Base-by-base conservation (phyloP, 1,140 invertebrate species). In the Drosophila pachea region DNA sequence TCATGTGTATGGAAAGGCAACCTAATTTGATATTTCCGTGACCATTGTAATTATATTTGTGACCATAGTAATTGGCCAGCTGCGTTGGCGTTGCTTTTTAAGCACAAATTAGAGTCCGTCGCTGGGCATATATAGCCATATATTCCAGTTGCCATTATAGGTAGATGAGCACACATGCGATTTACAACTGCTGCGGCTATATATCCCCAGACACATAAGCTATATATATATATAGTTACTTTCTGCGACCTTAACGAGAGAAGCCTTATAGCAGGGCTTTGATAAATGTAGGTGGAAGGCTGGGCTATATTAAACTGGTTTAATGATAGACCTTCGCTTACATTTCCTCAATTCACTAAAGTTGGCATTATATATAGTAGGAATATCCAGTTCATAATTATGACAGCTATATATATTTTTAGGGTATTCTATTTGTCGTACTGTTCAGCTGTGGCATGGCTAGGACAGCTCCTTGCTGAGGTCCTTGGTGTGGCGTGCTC, bases 1-100 rank as follows among this genome's bases (percentile, higher is more conserved):
- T n/a, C n/a, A n/a, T 58, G 45, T 52, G 58, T 64, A 45, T 55
- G 52, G 43, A 32, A 33, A 38, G 58, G 33, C 54, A 64, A 49
- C 55, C 72, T 86, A 69, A 86, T 86, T 86, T 74, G 74, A 81
- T 78, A 68, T 86, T 86, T 86, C 72, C 82, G 82, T 86, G 82
- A 86, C 83, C 64, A 38, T 59, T 35, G 74, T 68, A 74, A 86
- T 86, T 87, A 86, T 74, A 52, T 68, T 59, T 60, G 53, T 74
- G 56, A 47, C 45, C 67, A 65, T 43, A 68, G 66, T 75, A 72
- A 78, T 68, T 69, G 43, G 38, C 38, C 40, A 35, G 40, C 14
- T 62, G 35, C 56, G 43, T 68, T 53, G 32, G 16, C 12, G 12
- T 43, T 63, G 50, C 11, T 38, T 49, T 59, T 42, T 69, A 22